Base-by-base conservation (phyloP, 1,140 invertebrate genomes). In the Eupeodes corollae region DNA sequence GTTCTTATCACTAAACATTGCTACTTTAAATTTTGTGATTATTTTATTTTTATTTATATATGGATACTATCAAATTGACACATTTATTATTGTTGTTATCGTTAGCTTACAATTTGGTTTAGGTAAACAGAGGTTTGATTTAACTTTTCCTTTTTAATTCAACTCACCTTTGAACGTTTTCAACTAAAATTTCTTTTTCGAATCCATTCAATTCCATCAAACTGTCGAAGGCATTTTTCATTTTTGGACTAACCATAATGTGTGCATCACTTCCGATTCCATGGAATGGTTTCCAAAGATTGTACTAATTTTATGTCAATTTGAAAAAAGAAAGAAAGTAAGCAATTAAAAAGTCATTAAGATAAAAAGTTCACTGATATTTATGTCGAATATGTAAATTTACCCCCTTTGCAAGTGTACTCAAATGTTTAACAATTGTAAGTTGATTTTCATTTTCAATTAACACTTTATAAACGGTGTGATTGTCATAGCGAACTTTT, bases 231-330 rank as follows among this genome's bases (percentile, higher is more conserved):
- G 42, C 43, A 1, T 19, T 16, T 1, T 44, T 14, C 18, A 59
- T 51, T 6, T 32, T 21, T 5, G 61, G 61, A 43, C 47, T 52
- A 13, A 63, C 61, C 61, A 63, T 63, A 6, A 63, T 54, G 12
- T 63, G 48, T 31, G 63, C 13, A 38, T 61, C 43, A 37, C 56
- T 50, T 6, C 38, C 42, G 8, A 19, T 44, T 21, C 47, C 50
- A 44, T 63, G 58, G 9, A 59, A 63, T 1, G 63, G 56, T 52
- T 61, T 63, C 61, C 61, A 63, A 12, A 63, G 41, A n/a, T 59
- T 57, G 26, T 55, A 59, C 61, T 63, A 40, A 0, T 39, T 43
- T 18, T 9, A n/a, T n/a, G n/a, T n/a, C n/a, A 35, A 34, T 32
- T 46, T 11, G 0, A n/a, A 14, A 10, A 43, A 6, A 31, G n/a